Base-by-base conservation (phyloP, 2,797 vertebrate genomes). In the Mus minutoides region DNA sequence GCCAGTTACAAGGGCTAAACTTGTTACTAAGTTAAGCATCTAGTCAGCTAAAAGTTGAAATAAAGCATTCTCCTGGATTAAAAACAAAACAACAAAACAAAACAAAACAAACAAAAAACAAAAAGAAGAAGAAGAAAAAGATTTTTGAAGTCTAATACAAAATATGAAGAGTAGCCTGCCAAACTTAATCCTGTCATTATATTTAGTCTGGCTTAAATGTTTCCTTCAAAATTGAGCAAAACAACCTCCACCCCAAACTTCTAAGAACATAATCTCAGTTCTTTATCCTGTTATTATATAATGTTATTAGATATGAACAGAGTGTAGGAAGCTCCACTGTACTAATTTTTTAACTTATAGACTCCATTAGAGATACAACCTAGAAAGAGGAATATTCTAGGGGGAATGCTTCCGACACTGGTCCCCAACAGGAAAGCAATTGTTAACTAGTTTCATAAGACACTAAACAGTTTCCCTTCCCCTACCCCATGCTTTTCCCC, bases 21-120 rank as follows among this genome's bases (percentile, higher is more conserved):
- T 97, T 97, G 97, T 97, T 98, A 97, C 96, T 97, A 97, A 98
- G 97, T 97, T 97, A 98, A 98, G 97, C 97, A 98, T 97, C 97
- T 98, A 98, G 97, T 98, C 97, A 98, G 94, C 97, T 98, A 98
- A 98, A 97, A 98, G 97, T 95, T 97, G 97, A 96, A 98, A 97
- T 97, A 97, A 97, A 97, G 96, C 93, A 97, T 97, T 98, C 95
- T 97, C 97, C 97, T 98, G 97, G 97, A 98, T 97, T 97, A 94
- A 98, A 98, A 98, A 97, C 94, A 95, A 77, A 46, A 76, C 96
- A 95, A 93, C 95, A 91, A 94, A 52, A 96, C 46, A 88, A 60
- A 88, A 88, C n/a, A 97, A 86, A 54, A 46, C 46, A 69, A 75
- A 14, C 95, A 22, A 88, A 96, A 91, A 97, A 89, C 2, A 96